Percentiles rank a stretch among this genome's conserved stretches.
These are phyloP conservation scores for Crotalus horridus DNA, from an alignment of 2,113 vertebrate genomes.

Conservation along the genomic window DNA sequence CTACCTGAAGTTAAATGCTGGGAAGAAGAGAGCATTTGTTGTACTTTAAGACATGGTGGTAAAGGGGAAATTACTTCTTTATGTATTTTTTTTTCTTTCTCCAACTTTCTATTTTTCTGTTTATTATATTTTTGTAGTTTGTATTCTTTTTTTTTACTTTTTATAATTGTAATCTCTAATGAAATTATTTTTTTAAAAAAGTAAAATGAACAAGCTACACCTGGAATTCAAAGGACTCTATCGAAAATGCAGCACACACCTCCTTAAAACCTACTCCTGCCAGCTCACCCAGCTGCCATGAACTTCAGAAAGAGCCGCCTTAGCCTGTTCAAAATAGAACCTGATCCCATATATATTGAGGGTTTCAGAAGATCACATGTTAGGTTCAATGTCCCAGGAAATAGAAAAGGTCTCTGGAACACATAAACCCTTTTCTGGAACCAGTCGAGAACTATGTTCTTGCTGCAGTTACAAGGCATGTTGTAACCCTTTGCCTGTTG, in stretches of 20 bases:
- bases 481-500: slow-evolving; percentile 47
- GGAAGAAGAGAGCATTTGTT: background rate
- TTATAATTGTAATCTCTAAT: background rate
- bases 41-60: background rate
- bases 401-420: slow-evolving; percentile 23
- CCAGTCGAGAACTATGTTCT: slow-evolving; percentile 37
- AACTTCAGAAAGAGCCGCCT: slow-evolving; percentile 47
- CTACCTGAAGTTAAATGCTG: background rate
- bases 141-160: background rate
- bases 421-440: slow-evolving; percentile 49
- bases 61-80: background rate
- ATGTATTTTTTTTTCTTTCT: background rate
- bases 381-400: slow-evolving; percentile 46
- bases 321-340: slow-evolving; percentile 38
- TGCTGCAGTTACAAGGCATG: slow-evolving; percentile 53
- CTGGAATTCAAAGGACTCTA: background rate
- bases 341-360: slow-evolving; percentile 44
- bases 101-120: background rate
- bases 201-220: background rate
- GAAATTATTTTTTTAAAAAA: background rate
- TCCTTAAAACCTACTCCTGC: slow-evolving; percentile 51
- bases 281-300: slow-evolving; percentile 8
- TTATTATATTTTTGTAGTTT: background rate
- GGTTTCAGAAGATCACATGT: slow-evolving; percentile 50
- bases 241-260: slow-evolving; percentile 8